Evolutionary conservation across 1,140 invertebrate genomes (phyloP).

Genomic region (Centruroides sculpturatus): DNA sequence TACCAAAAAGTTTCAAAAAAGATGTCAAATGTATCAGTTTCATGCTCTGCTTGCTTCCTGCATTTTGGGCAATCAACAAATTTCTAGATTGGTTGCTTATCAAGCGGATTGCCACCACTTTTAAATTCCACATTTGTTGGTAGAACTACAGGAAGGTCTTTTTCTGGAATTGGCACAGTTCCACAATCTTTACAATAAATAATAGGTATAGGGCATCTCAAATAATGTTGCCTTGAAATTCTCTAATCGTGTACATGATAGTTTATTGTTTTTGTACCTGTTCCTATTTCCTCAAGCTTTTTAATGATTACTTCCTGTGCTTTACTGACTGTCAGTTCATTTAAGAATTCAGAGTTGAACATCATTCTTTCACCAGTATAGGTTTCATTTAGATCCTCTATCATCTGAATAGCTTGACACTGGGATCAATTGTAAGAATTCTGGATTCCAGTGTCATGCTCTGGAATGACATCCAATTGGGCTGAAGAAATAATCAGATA

Average conservation of each 20-base stretch:
- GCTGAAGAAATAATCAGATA: no score
- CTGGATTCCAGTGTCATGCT: no score
- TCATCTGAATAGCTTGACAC: no score
- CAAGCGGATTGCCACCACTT: background rate
- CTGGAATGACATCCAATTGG: no score
- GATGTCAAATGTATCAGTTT: constrained; percentile 1
- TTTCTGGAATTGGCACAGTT: background rate
- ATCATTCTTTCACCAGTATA: background rate
- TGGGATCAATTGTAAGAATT: no score
- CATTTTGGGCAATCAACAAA: background rate
- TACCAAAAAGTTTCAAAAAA: constrained; percentile 3
- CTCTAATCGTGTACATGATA: constrained; percentile 1
- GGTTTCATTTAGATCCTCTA: no score
- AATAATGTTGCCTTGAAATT: constrained; percentile 4
- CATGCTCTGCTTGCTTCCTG: background rate
- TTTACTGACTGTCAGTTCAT: background rate
- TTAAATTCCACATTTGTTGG: constrained; percentile 7
- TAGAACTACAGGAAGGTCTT: constrained; percentile 14
- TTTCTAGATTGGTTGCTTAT: background rate
- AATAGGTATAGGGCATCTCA: constrained; percentile 5
- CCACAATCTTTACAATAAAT: constrained; percentile 7
- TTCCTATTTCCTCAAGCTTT: background rate
- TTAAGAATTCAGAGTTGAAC: background rate
- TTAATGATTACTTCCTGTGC: background rate
- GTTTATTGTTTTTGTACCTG: background rate